Conservation (phyloP, 53 echinoderm and acorn worm genomes). For the Astropecten irregularis region DNA sequence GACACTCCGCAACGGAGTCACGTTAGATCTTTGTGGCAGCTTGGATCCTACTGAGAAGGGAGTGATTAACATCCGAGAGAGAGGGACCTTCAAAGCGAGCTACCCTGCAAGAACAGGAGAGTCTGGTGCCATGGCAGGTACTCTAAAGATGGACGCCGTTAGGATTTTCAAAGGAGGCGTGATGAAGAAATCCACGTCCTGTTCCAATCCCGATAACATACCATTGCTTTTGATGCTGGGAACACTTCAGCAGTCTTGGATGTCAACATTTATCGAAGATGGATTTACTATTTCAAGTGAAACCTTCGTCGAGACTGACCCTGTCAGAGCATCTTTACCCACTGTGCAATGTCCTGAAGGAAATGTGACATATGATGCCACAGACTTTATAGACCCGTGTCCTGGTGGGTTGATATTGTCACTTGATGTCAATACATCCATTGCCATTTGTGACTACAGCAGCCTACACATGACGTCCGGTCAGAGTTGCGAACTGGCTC, state of each 20-base stretch:
- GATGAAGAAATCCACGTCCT: conserved; percentile 40
- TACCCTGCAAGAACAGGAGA: conserved; percentile 61
- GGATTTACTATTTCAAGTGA: conserved; percentile 22
- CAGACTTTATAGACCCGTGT: conserved; percentile 23
- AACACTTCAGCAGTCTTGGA: conserved; percentile 54
- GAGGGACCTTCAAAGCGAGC: conserved; percentile 59
- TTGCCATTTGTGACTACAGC: conserved; percentile 51
- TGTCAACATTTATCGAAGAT: conserved; percentile 42
- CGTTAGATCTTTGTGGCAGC: conserved; percentile 76
- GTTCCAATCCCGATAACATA: conserved; percentile 29
- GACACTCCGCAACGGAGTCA: conserved; percentile 62
- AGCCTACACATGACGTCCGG: conserved; percentile 62
- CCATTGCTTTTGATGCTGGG: conserved; percentile 54
- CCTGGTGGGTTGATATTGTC: conserved; percentile 31
- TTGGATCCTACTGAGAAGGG: conserved; percentile 69
- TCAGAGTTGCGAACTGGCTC: conserved; percentile 60
- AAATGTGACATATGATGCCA: conserved; percentile 9
- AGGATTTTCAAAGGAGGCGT: conserved; percentile 50
- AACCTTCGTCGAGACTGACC: conserved; percentile 21
- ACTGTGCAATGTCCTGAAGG: conserved; percentile 49
- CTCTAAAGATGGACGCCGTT: conserved; percentile 13
- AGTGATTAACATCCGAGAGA: conserved; percentile 47
- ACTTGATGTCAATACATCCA: conserved; percentile 12
- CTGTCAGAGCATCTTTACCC: conserved; percentile 9
- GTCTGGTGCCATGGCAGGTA: conserved; percentile 12